Evolutionary conservation across 2,888 invertebrate genomes (phyloP), one percentile per base, ranked within the genome.

Genomic region (Caenorhabditis sinica): DNA sequence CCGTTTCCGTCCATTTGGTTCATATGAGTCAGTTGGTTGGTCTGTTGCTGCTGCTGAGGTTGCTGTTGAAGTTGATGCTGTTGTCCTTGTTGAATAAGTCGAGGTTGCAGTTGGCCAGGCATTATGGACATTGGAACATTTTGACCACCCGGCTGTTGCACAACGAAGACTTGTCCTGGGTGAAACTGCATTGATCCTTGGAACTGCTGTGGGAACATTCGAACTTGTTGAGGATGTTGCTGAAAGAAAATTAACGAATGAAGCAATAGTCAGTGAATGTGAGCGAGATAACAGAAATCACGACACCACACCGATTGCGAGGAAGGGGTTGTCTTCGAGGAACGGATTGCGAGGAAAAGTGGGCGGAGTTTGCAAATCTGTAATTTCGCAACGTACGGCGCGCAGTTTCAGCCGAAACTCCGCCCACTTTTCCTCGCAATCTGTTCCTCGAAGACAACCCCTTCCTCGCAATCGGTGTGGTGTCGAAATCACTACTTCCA

Each of bases 1-100:
- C 72, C 83, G 53, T 86, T 83, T 17, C 90, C 90, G 63, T 90
- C 90, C 72, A 90, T 61, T 71, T 90, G 90, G 36, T 86, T 87
- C 49, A 90, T 76, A 63, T 86, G 83, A 23, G 74, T 76, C 17
- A 72, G 60, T 51, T 85, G 82, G 28, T 79, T 79, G 53, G 43
- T 33, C 11, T 60, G 79, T 49, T 66, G 83, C 23, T 76, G 83
- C 45, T 75, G 86, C 28, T 73, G 68, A 30, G 56, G 81, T 23
- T 75, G 86, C 30, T 73, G 68, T 33, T 58, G 81, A 23, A 60
- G 72, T 51, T 53, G 75, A 33, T 73, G 83, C 25, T 36, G 81
- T 45, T 71, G 85, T 51, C 25, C 56, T 28, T 56, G 56, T 28
- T 77, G 85, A n/a, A 80, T 33, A 1, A 72, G 15, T n/a, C 73